Conservation (phyloP, 2,113 vertebrate genomes). For the Ondatra zibethicus region DNA sequence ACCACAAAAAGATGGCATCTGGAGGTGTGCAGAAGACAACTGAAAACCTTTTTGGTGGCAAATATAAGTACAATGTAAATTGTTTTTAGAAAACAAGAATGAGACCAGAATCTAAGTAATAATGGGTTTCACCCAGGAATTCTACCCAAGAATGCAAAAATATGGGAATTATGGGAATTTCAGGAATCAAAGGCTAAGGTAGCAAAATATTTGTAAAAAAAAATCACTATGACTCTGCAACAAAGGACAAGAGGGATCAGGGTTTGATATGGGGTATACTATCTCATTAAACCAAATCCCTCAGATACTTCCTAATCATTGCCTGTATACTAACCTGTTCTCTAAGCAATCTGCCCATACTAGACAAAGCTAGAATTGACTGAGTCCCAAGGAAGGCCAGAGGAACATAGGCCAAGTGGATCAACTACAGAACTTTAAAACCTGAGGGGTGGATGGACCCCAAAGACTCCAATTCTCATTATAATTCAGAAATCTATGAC, state of each 20-base stretch:
- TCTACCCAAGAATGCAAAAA: background rate
- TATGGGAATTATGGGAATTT: background rate
- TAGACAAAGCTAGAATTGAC: background rate
- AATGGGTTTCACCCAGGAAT: background rate
- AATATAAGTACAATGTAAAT: background rate
- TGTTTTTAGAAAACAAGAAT: slow-evolving; percentile 5
- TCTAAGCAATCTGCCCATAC: background rate
- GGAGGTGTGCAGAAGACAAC: background rate
- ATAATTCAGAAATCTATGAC: slow-evolving; percentile 14
- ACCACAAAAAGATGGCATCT: background rate
- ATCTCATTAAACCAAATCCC: slow-evolving; percentile 19
- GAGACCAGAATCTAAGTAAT: background rate
- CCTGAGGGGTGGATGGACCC: background rate
- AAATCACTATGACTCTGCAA: background rate
- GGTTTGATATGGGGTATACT: background rate
- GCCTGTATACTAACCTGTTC: background rate
- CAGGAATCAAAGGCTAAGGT: slow-evolving; percentile 24
- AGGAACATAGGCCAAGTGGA: background rate
- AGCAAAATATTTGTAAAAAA: slow-evolving; percentile 11
- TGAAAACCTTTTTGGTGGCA: background rate
- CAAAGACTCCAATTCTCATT: background rate
- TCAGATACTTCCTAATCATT: background rate
- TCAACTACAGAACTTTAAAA: slow-evolving; percentile 28
- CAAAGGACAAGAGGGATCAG: background rate
- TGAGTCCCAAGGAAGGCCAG: background rate